Evolutionary conservation across 2,888 invertebrate species (phyloP).

Genomic region (Emmelina monodactyla): DNA sequence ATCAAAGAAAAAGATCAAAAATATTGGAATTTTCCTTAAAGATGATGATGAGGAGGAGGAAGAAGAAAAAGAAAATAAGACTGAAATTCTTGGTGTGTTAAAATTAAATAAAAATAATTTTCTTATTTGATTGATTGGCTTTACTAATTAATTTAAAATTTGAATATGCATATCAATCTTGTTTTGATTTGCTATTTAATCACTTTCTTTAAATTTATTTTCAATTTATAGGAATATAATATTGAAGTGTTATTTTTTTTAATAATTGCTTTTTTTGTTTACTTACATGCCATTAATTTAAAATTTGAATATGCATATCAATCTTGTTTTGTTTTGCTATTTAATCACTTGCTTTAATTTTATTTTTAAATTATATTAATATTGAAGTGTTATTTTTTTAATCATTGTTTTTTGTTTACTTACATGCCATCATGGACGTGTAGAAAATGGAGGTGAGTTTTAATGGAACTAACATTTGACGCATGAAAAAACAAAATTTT

Average conservation of each 20-base stretch:
- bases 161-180: background rate
- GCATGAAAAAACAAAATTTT: too few relatives aligned
- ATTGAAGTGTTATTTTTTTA: constrained; percentile 13
- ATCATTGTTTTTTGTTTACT: constrained; percentile 43
- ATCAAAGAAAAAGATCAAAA: constrained; percentile 94
- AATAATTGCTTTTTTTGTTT: constrained; percentile 41
- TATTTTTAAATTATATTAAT: background rate
- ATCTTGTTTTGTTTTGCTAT: background rate
- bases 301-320: background rate
- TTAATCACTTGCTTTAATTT: background rate
- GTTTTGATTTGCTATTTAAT: background rate
- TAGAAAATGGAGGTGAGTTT: constrained; percentile 63
- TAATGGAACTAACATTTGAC: too few relatives aligned
- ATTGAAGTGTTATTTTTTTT: constrained; percentile 9
- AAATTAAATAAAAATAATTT: too few relatives aligned
- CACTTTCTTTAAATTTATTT: background rate
- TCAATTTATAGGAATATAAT: background rate
- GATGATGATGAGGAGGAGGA: constrained; percentile 88
- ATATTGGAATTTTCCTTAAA: constrained; percentile 93
- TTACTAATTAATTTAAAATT: too few relatives aligned
- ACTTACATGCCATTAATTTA: constrained; percentile 60
- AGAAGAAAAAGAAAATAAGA: constrained; percentile 79
- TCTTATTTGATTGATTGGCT: too few relatives aligned
- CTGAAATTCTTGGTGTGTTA: constrained; percentile 77
- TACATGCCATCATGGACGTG: constrained; percentile 51